phyloP scores from a whole-genome alignment of 2,888 invertebrate species.

The Eupsilia transversa region DNA sequence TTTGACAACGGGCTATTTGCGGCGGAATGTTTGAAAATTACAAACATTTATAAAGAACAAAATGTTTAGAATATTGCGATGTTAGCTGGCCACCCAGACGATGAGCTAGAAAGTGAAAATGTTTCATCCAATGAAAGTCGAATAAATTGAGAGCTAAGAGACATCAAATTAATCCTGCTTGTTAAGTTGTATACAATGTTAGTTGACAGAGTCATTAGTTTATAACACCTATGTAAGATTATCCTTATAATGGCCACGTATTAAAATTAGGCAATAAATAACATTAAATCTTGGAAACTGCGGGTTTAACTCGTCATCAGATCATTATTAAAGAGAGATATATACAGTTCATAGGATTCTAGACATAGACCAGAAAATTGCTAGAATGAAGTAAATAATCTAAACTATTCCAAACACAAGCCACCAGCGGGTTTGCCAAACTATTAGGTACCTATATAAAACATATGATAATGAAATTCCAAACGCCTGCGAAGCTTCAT shows the following conservation, averaged over 20 bases:
- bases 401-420: neutral
- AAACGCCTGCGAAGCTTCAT: neutral
- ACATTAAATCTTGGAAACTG: neutral
- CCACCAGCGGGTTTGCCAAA: neutral
- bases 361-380: slow-evolving; percentile 5
- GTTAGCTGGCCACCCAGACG: slow-evolving; percentile 71
- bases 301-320: neutral
- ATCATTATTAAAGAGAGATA: neutral
- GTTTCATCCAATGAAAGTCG: slow-evolving; percentile 49
- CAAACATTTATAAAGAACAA: slow-evolving; percentile 28
- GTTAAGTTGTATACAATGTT: neutral
- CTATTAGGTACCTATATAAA: neutral
- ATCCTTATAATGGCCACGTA: slow-evolving; percentile 11
- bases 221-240: slow-evolving; percentile 32
- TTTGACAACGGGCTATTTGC: slow-evolving; percentile 40
- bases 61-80: slow-evolving; percentile 54
- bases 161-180: slow-evolving; percentile 17
- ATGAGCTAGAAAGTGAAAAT: slow-evolving; percentile 63
- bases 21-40: slow-evolving; percentile 25
- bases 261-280: slow-evolving; percentile 19
- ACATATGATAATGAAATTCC: neutral
- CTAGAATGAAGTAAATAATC: neutral
- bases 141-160: slow-evolving; percentile 12
- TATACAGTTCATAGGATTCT: neutral
- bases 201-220: slow-evolving; percentile 25